Percentiles rank a stretch among this genome's conserved stretches.
phyloP scores from a whole-genome alignment of 2,888 invertebrate species.

The Agriopis aurantiaria region DNA sequence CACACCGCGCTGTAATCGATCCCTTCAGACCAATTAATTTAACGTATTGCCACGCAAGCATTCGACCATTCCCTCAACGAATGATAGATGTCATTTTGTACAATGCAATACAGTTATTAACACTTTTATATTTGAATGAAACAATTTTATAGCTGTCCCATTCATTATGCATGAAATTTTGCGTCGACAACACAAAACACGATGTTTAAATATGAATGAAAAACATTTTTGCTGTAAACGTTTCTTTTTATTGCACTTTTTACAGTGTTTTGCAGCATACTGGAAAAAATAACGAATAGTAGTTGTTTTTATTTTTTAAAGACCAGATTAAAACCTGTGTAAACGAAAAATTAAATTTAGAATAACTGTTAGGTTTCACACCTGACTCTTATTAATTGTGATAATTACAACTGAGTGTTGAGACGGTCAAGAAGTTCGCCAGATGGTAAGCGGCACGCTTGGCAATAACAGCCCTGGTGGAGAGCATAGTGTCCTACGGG shows the following conservation, averaged over 20 bases:
- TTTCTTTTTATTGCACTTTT: conserved; percentile 14
- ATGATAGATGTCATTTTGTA: conserved; percentile 30
- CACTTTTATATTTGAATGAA: conserved; percentile 26
- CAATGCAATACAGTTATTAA: conserved; percentile 27
- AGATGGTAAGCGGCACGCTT: no score
- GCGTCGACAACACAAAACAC: conserved; percentile 16
- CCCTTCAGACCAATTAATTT: conserved; percentile 34
- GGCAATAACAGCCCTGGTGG: no score
- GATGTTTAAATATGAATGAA: conserved; percentile 16
- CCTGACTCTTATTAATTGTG: no score
- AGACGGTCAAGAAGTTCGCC: no score
- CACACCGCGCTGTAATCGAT: conserved; percentile 39
- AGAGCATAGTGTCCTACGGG: no score
- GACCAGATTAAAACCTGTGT: background rate
- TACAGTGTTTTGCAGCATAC: background rate
- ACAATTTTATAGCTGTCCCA: conserved; percentile 25
- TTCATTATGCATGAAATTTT: conserved; percentile 30
- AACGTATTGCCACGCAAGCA: conserved; percentile 30
- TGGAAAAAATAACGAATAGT: background rate
- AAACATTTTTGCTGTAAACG: conserved; percentile 10
- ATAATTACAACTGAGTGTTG: no score
- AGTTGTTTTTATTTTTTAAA: background rate
- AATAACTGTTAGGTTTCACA: no score
- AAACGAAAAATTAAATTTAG: background rate
- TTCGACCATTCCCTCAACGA: conserved; percentile 28